phyloP scores from a whole-genome alignment of 2,888 invertebrate species.

The Volucella bombylans region DNA sequence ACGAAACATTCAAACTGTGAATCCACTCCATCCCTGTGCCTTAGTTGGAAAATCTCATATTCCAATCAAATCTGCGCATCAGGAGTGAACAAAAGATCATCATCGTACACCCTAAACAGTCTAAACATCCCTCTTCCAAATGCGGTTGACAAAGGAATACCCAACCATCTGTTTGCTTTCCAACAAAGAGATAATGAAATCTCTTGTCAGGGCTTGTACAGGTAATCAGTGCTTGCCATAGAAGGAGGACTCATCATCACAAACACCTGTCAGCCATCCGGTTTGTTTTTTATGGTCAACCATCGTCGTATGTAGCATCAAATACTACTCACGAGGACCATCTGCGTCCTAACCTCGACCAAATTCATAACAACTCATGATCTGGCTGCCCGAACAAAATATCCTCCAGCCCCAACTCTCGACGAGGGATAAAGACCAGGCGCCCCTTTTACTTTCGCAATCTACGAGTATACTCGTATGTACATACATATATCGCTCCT shows the following conservation, averaged over 20 bases:
- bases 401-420: slow-evolving; percentile 4
- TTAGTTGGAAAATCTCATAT: too few species aligned
- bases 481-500: slow-evolving; percentile 15
- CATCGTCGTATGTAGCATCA: not conserved
- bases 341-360: slow-evolving; percentile 41
- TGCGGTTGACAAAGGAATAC: not conserved
- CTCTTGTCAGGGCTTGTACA: not conserved
- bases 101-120: not conserved
- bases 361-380: slow-evolving; percentile 17
- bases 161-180: not conserved
- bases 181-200: not conserved
- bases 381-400: slow-evolving; percentile 13
- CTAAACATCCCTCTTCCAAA: not conserved
- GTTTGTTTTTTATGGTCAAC: not conserved
- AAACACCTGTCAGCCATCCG: slow-evolving; percentile 57
- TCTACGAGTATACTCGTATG: not conserved
- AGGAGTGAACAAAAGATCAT: too few species aligned
- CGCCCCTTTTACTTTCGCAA: slow-evolving; percentile 1
- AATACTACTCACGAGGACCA: slow-evolving; percentile 21
- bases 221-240: slow-evolving; percentile 5
- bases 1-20: too few species aligned
- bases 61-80: too few species aligned
- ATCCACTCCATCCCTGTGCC: too few species aligned
- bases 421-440: slow-evolving; percentile 8
- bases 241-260: slow-evolving; percentile 1